Conservation (phyloP, 2,888 invertebrate genomes). For the Aricia artaxerxes region DNA sequence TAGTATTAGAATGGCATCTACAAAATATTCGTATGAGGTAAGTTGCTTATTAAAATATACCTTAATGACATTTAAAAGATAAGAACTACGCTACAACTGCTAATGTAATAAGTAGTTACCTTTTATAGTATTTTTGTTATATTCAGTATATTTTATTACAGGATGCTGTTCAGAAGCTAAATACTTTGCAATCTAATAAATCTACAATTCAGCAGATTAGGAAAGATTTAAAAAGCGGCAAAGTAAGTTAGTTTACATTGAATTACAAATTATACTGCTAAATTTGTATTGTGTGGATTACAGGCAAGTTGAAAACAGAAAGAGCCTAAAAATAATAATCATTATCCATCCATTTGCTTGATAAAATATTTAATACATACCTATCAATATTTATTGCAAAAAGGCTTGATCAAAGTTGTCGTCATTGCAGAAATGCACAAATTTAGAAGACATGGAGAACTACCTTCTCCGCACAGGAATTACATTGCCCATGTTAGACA, state of each 20-base stretch:
- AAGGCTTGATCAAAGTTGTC: background rate
- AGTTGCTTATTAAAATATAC: conserved; percentile 19
- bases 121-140: background rate
- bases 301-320: no score
- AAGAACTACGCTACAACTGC: no score
- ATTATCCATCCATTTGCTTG: no score
- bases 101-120: no score
- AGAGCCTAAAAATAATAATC: no score
- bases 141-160: conserved; percentile 53
- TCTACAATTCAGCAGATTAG: conserved; percentile 77
- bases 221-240: conserved; percentile 59
- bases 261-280: background rate
- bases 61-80: background rate
- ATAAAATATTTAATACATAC: no score
- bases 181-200: conserved; percentile 87
- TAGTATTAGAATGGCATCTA: conserved; percentile 59
- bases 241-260: conserved; percentile 52
- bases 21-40: conserved; percentile 64
- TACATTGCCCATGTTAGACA: conserved; percentile 83
- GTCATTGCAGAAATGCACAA: conserved; percentile 63
- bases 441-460: conserved; percentile 76
- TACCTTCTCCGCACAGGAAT: conserved; percentile 84
- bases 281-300: no score
- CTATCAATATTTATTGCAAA: background rate
- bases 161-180: conserved; percentile 86